Base-by-base conservation (phyloP, 2,113 vertebrate species). In the Atlantisia rogersi region DNA sequence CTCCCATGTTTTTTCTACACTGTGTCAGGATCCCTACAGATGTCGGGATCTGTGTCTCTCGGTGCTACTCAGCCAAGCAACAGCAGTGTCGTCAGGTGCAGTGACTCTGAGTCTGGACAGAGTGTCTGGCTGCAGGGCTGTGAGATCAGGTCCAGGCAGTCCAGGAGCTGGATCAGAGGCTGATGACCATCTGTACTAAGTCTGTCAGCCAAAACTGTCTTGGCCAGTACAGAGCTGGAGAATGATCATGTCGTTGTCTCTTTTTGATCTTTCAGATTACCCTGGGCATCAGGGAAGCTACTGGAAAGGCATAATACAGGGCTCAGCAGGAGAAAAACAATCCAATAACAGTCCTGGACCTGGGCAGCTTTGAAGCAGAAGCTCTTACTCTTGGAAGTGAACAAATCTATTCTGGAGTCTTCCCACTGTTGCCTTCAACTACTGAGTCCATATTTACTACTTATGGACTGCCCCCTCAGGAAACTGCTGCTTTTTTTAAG, bases 181-280 rank as follows among this genome's bases (percentile, higher is more conserved):
- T 95, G 95, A 92, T 91, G 91, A 82, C 95, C 96, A 96, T 94
- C 96, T 96, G 96, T 50, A 89, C 77, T 24, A 59, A 65, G 53
- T 80, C 74, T 87, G 53, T 62, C 81, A 94, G 95, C 96, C 96
- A 97, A 94, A 96, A 91, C 74, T 42, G 6, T 29, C 78, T 91
- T 91, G 95, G 96, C 92, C 88, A 85, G 74, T 35, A 32, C n/a
- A 89, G 78, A 85, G 91, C 40, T 92, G 74, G 88, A 91, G 86
- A 94, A 94, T 77, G 80, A 96, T 95, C 80, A 50, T 73, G 55
- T 92, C 92, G 96, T 94, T 96, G 92, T 96, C 74, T 97, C 80
- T 92, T 96, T 95, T 87, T 95, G 95, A 96, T 95, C 94, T 94
- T 93, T 91, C 84, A 85, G 67, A 90, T 95, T 94, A 87, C 55